Percentiles rank a stretch among this genome's conserved stretches.
These are phyloP conservation scores for Neotoma lepida DNA, from an alignment of 2,113 vertebrate genomes.

Conservation along the genomic window DNA sequence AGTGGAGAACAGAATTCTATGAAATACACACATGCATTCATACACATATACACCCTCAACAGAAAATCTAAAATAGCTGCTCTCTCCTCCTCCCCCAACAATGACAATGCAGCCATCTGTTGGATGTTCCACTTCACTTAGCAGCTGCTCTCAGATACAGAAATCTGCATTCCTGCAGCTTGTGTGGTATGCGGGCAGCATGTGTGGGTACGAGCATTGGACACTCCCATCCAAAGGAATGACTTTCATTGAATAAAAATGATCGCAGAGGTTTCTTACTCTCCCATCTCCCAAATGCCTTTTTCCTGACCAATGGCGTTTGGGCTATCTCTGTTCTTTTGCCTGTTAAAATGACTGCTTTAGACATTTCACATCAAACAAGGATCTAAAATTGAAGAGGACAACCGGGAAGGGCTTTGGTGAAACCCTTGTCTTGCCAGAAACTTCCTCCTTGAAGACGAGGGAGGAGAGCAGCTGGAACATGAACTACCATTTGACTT, in stretches of 20 bases:
- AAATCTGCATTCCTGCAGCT: constrained; percentile 79
- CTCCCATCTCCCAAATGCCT: constrained; percentile 51
- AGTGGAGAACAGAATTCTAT: background rate
- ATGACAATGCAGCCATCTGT: constrained; percentile 83
- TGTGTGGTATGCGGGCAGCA: constrained; percentile 73
- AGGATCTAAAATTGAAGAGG: constrained; percentile 48
- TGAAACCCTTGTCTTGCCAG: constrained; percentile 21
- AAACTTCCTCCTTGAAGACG: constrained; percentile 11
- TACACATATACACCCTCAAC: constrained; percentile 12
- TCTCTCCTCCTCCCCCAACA: constrained; percentile 71
- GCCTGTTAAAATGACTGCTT: constrained; percentile 51
- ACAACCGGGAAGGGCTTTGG: constrained; percentile 5
- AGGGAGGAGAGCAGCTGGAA: background rate
- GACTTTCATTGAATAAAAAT: constrained; percentile 78
- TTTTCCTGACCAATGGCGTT: constrained; percentile 32
- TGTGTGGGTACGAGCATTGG: constrained; percentile 78
- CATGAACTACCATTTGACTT: constrained; percentile 37
- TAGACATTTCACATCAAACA: background rate
- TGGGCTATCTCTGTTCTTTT: constrained; percentile 13
- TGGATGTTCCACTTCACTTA: constrained; percentile 80
- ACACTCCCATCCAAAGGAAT: constrained; percentile 77
- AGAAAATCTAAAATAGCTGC: constrained; percentile 74
- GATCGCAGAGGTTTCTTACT: constrained; percentile 60
- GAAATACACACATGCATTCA: background rate
- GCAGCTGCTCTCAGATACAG: constrained; percentile 80